A percentile compares a stretch with the other conserved stretches of the same genome.
These are phyloP conservation scores for Seriola quinqueradiata DNA, from an alignment of 2,113 vertebrate genomes.

Conservation along the genomic window DNA sequence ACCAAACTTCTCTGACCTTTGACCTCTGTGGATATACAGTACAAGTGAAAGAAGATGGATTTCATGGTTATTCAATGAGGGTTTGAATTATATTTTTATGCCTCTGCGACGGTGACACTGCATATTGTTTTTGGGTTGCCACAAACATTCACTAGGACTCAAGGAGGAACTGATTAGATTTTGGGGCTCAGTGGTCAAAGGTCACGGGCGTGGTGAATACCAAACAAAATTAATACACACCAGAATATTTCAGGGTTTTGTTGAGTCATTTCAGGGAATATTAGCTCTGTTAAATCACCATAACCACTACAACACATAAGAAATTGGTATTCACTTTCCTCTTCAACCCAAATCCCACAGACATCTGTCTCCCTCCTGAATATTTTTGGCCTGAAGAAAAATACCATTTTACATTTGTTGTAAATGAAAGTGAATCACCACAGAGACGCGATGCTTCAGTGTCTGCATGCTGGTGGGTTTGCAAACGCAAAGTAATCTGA, in stretches of 20 bases:
- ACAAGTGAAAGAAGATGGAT: background rate
- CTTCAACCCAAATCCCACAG: background rate
- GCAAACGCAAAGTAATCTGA: slow-evolving; percentile 51
- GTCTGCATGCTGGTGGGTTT: slow-evolving; percentile 12
- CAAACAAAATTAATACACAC: background rate
- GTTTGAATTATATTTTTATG: no score
- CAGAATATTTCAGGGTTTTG: background rate
- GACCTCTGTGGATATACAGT: background rate
- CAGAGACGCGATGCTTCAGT: background rate
- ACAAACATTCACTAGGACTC: no score
- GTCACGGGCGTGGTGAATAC: no score
- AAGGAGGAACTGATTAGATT: no score
- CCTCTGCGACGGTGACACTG: no score
- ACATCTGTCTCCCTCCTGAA: background rate
- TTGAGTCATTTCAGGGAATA: background rate
- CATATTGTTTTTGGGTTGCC: no score
- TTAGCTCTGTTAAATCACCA: background rate
- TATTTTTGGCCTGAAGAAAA: background rate
- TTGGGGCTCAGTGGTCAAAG: no score
- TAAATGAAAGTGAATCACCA: slow-evolving; percentile 10
- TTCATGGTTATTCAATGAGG: background rate
- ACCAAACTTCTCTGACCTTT: background rate
- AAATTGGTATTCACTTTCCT: background rate
- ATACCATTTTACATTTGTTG: background rate
- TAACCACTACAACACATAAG: background rate